Evolutionary conservation across 2,797 vertebrate genomes (phyloP).

Genomic region (Lepilemur septentrionalis): DNA sequence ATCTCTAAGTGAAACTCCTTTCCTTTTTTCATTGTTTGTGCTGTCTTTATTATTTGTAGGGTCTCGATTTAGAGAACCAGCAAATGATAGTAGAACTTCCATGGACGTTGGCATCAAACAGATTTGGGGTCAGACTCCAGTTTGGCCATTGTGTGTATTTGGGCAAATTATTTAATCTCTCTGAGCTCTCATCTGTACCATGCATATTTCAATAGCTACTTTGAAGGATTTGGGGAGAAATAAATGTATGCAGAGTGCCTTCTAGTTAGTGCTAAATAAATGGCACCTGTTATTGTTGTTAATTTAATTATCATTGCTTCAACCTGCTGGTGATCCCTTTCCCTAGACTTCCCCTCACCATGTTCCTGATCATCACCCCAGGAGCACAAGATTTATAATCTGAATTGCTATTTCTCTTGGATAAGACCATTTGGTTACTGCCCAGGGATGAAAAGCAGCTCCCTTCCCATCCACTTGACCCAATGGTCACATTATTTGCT

Average conservation of each 20-base stretch:
- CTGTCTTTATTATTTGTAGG: neutral
- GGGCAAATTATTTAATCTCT: neutral
- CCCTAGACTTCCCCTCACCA: neutral
- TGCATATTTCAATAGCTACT: neutral
- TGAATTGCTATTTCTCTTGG: neutral
- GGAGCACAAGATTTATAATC: neutral
- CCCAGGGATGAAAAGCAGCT: neutral
- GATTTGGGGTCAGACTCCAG: neutral
- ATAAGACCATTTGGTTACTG: neutral
- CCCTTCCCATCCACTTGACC: neutral
- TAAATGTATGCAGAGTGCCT: neutral
- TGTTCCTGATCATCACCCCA: neutral
- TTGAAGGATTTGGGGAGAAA: neutral
- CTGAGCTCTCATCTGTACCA: neutral
- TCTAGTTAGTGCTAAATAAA: neutral
- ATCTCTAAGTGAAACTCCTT: neutral
- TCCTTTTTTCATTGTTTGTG: constrained; percentile 1
- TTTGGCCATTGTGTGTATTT: neutral
- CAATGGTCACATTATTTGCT: neutral
- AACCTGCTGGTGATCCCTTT: neutral
- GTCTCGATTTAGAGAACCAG: neutral
- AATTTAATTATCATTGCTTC: neutral
- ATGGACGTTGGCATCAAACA: neutral
- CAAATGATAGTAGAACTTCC: neutral
- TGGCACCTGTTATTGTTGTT: neutral